phyloP scores from a whole-genome alignment of 2,113 vertebrate species.

The Struthidea cinerea region DNA sequence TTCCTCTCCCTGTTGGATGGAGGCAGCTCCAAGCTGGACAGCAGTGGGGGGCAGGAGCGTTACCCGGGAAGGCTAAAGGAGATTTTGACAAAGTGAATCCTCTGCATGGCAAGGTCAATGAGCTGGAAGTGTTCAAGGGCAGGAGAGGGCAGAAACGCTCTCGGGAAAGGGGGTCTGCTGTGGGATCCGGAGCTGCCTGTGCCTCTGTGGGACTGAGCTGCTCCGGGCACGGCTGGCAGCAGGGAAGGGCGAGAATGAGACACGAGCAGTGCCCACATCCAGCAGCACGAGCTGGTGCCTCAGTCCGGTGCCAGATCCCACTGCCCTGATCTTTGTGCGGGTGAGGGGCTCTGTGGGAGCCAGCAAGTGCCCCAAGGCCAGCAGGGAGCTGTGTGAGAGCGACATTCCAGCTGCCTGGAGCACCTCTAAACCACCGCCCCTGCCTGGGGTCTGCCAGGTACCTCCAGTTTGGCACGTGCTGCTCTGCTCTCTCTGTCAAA shows the following conservation, averaged over 20 bases:
- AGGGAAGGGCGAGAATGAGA: background rate
- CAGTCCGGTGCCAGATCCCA: fast-evolving
- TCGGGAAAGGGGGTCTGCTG: background rate
- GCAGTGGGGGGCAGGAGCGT: background rate
- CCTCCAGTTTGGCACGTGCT: fast-evolving
- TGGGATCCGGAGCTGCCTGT: background rate
- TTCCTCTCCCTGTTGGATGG: background rate
- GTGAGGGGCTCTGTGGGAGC: background rate
- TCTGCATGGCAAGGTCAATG: background rate
- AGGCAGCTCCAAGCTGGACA: background rate
- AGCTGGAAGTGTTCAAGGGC: background rate
- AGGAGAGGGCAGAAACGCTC: background rate
- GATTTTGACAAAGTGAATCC: background rate
- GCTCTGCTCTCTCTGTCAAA: too few species aligned
- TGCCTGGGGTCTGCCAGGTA: background rate
- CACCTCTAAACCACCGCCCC: background rate
- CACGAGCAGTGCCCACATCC: fast-evolving
- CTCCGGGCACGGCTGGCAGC: fast-evolving
- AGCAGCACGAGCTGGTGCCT: background rate
- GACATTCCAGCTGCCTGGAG: too few species aligned
- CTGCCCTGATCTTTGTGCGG: fast-evolving
- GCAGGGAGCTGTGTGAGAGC: background rate
- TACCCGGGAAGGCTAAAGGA: background rate
- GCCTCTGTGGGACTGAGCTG: background rate
- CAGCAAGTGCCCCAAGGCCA: fast-evolving